These are phyloP conservation scores for Drosophila sp. DNA, from an alignment of 1,140 invertebrate genomes.

Conservation along the genomic window DNA sequence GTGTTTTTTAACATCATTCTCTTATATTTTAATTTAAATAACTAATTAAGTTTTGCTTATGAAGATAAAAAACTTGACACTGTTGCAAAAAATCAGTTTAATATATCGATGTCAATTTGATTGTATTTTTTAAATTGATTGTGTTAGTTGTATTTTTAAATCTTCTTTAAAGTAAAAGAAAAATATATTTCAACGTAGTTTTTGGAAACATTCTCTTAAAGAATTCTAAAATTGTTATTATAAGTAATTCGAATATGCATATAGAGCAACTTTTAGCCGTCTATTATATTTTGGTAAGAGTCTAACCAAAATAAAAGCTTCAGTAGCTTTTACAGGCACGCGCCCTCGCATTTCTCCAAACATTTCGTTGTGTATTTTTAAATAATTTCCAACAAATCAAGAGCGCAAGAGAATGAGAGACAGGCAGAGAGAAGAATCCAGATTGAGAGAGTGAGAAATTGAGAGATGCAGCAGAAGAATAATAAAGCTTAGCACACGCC, in stretches of 20 bases:
- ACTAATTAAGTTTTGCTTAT: too few relatives aligned
- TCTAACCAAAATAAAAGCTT: background rate
- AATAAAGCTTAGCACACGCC: conserved; percentile 1
- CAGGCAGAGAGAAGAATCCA: background rate
- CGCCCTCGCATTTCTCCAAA: conserved; percentile 36
- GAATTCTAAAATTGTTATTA: background rate
- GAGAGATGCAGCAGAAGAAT: background rate
- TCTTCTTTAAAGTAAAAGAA: too few relatives aligned
- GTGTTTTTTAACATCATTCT: too few relatives aligned
- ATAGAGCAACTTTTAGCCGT: conserved; percentile 10
- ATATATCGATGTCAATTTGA: too few relatives aligned
- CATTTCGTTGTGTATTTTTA: conserved; percentile 39
- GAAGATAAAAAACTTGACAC: too few relatives aligned
- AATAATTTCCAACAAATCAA: conserved; percentile 8
- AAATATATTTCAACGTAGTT: too few relatives aligned
- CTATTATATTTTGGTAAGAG: background rate
- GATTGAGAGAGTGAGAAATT: background rate
- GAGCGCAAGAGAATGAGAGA: conserved; percentile 8
- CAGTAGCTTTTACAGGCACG: conserved; percentile 28
- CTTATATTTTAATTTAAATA: too few relatives aligned
- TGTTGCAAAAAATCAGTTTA: too few relatives aligned
- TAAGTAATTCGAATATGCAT: too few relatives aligned
- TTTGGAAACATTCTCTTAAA: too few relatives aligned
- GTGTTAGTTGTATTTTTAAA: too few relatives aligned
- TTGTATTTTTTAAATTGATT: too few relatives aligned